Percentiles rank a stretch among this genome's conserved stretches.
These are phyloP conservation scores for Lysandra bellargus DNA, from an alignment of 2,888 invertebrate species.

Conservation along the genomic window DNA sequence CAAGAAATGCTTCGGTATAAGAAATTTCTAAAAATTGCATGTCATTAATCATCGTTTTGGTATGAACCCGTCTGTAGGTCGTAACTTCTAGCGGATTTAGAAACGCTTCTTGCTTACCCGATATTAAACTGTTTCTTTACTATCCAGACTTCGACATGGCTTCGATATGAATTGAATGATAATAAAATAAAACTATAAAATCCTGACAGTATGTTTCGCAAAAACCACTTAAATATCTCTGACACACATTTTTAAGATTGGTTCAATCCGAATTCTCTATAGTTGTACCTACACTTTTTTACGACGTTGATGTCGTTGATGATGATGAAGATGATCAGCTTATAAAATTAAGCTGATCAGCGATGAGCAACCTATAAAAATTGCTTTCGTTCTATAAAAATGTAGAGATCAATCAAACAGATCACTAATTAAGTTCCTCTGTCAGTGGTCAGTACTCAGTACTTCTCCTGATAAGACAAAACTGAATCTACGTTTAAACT, in stretches of 20 bases:
- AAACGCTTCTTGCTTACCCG: background rate
- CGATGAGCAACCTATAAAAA: no score
- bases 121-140: background rate
- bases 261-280: background rate
- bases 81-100: slow-evolving; percentile 17
- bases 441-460: no score
- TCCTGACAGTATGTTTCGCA: background rate
- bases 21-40: slow-evolving; percentile 20
- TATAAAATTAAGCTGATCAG: no score
- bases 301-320: no score
- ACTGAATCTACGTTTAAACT: background rate
- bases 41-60: slow-evolving; percentile 23
- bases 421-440: no score
- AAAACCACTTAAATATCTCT: no score
- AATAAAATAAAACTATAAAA: background rate
- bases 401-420: no score
- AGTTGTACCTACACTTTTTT: no score
- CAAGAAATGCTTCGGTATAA: slow-evolving; percentile 21
- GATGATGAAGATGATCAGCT: no score
- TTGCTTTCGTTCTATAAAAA: no score
- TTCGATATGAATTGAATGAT: background rate
- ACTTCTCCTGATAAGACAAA: background rate
- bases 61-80: slow-evolving; percentile 4
- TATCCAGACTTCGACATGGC: background rate
- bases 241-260: no score